Percentiles rank a stretch among this genome's conserved stretches.
Evolutionary conservation across 2,888 invertebrate genomes (phyloP).

Genomic region (Pedicia rivosa): DNA sequence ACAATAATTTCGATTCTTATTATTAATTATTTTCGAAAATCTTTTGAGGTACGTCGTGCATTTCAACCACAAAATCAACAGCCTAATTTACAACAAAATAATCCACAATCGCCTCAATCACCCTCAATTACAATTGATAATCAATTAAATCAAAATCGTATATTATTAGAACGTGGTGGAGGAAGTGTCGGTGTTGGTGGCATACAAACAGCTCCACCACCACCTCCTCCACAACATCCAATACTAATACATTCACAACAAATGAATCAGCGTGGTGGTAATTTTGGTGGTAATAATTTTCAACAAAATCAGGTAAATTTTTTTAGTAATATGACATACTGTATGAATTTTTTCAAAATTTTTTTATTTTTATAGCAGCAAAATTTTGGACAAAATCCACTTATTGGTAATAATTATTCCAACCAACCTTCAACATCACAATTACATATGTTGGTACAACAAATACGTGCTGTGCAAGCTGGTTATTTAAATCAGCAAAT

Average conservation of each 20-base stretch:
- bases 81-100: no score
- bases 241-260: constrained; percentile 23
- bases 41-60: no score
- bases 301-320: constrained; percentile 13
- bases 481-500: constrained; percentile 90
- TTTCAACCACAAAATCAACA: constrained; percentile 14
- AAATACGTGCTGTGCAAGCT: constrained; percentile 79
- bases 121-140: constrained; percentile 1
- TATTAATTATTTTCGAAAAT: no score
- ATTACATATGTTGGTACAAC: constrained; percentile 59
- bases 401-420: constrained; percentile 15
- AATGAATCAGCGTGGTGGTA: constrained; percentile 14
- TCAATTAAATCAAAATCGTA: constrained; percentile 1
- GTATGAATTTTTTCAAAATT: no score
- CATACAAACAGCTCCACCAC: background rate
- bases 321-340: constrained; percentile 14
- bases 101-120: constrained; percentile 4
- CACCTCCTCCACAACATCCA: constrained; percentile 27
- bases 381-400: constrained; percentile 3
- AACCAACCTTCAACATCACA: constrained; percentile 65
- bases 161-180: constrained; percentile 12
- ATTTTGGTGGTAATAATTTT: constrained; percentile 17
- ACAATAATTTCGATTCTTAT: no score
- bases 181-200: constrained; percentile 14
- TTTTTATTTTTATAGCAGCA: no score